These are phyloP conservation scores for Meiosimyza decipiens DNA, from an alignment of 2,888 invertebrate genomes.

Conservation along the genomic window DNA sequence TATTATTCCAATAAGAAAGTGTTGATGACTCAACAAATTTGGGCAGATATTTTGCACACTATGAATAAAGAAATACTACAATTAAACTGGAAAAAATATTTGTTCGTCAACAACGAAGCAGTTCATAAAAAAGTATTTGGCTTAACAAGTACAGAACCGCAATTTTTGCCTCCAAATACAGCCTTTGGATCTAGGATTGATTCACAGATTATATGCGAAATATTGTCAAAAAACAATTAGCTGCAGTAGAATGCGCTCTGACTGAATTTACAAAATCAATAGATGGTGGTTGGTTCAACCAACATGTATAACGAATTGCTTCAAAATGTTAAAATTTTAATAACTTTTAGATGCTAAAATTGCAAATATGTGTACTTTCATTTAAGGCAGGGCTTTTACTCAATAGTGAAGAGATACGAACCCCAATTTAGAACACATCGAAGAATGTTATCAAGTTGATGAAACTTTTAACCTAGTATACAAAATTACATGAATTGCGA, in stretches of 20 bases:
- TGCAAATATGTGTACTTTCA: no score
- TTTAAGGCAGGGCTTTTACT: no score
- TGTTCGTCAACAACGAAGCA: neutral
- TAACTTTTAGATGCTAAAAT: constrained; percentile 11
- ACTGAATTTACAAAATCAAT: constrained; percentile 42
- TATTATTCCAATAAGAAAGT: no score
- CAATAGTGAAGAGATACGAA: neutral
- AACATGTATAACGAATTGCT: no score
- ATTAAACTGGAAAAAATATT: constrained; percentile 37
- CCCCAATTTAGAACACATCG: no score
- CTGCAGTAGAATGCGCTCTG: constrained; percentile 35
- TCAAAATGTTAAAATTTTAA: constrained; percentile 33
- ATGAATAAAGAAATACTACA: constrained; percentile 35
- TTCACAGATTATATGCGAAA: constrained; percentile 44
- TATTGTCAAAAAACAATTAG: constrained; percentile 40
- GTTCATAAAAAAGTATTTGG: neutral
- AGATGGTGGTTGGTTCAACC: constrained; percentile 38
- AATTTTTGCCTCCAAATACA: constrained; percentile 43
- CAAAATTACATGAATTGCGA: no score
- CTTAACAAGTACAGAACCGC: constrained; percentile 38
- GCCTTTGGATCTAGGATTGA: constrained; percentile 43
- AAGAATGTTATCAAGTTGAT: no score
- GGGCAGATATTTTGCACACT: no score
- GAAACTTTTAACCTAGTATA: no score
- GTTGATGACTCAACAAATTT: no score